These are phyloP conservation scores for Pelecanus crispus DNA, from an alignment of 2,113 vertebrate species.

Conservation along the genomic window DNA sequence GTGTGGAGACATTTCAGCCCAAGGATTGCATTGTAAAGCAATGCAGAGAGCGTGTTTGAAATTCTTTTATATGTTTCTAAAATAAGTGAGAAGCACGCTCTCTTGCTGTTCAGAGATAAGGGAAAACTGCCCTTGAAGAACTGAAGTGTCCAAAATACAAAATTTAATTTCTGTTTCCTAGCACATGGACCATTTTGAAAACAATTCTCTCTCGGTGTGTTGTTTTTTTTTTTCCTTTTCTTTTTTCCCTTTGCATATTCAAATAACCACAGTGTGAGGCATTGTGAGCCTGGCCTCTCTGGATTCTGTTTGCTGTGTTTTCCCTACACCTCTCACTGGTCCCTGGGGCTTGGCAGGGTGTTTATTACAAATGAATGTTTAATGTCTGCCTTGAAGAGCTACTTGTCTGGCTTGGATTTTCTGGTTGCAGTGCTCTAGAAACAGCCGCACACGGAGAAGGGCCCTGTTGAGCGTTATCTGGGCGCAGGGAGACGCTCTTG, in stretches of 20 bases:
- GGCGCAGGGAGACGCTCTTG: background rate
- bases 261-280: background rate
- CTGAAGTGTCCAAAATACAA: background rate
- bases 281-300: background rate
- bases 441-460: background rate
- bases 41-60: background rate
- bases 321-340: background rate
- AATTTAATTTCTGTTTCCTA: background rate
- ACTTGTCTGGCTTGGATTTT: background rate
- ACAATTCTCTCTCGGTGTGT: no score
- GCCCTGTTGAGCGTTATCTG: background rate
- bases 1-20: background rate
- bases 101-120: background rate
- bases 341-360: background rate
- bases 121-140: background rate
- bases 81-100: background rate
- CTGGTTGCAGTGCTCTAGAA: background rate
- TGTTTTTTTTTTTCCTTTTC: background rate
- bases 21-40: background rate
- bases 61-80: background rate
- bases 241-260: background rate
- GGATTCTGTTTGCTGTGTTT: background rate
- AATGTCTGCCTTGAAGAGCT: constrained; percentile 25
- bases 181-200: background rate
- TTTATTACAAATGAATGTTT: constrained; percentile 29